Percentiles rank a stretch among this genome's conserved stretches.
phyloP scores from a whole-genome alignment of 2,888 invertebrate genomes.

The Autographa gamma region DNA sequence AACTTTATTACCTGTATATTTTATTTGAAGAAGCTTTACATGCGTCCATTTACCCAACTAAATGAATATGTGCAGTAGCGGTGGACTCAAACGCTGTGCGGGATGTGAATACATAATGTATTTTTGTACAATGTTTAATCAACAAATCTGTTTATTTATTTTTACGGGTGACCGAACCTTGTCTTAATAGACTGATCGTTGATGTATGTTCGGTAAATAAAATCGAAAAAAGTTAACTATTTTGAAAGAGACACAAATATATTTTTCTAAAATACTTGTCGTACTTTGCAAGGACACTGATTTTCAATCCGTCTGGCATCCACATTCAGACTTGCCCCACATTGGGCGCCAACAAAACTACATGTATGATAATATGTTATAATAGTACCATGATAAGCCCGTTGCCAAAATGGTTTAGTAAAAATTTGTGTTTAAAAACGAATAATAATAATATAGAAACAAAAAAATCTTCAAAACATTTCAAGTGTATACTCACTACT shows the following conservation, averaged over 20 bases:
- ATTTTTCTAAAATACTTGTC: background rate
- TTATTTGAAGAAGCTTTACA: conserved; percentile 24
- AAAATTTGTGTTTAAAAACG: background rate
- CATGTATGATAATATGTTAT: too few species aligned
- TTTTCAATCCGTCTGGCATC: background rate
- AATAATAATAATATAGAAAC: too few species aligned
- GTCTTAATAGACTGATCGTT: conserved; percentile 26
- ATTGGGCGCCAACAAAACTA: conserved; percentile 5
- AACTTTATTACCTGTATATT: conserved; percentile 31
- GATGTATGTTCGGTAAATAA: background rate
- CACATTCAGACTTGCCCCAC: background rate
- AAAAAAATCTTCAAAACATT: background rate
- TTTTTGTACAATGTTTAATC: conserved; percentile 4
- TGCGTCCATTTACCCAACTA: conserved; percentile 23
- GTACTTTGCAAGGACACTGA: background rate
- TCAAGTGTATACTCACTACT: background rate
- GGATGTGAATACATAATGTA: background rate
- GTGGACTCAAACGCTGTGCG: conserved; percentile 1
- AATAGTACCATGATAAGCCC: background rate
- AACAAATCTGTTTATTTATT: background rate
- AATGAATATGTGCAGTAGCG: conserved; percentile 4
- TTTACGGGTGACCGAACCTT: background rate
- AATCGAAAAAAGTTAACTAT: too few species aligned
- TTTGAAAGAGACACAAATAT: too few species aligned
- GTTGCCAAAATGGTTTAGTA: background rate